A percentile compares a stretch with the other conserved stretches of the same genome.
Evolutionary conservation across 2,888 invertebrate genomes (phyloP).

Genomic region (Cantharis nigra): DNA sequence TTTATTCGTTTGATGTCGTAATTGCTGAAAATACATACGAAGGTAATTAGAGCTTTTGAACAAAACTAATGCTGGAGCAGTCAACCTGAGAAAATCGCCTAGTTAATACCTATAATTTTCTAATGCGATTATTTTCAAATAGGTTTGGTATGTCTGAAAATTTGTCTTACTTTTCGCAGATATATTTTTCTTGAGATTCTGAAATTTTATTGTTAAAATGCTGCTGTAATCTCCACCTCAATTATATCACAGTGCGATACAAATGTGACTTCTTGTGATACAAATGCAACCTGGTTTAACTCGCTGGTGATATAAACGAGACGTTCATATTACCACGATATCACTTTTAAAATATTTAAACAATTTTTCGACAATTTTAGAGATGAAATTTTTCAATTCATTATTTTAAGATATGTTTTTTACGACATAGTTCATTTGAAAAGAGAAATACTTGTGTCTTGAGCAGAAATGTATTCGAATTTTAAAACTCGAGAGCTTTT

Average conservation of each 20-base stretch:
- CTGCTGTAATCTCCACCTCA: no score
- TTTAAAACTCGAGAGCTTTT: conserved; percentile 10
- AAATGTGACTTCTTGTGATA: no score
- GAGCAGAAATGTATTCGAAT: conserved; percentile 10
- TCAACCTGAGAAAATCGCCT: not conserved
- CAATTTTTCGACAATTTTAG: not conserved
- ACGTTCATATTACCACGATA: no score
- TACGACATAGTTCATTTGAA: conserved; percentile 3
- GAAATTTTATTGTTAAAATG: no score
- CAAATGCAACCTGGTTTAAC: no score
- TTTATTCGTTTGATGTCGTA: not conserved
- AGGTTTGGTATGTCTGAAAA: not conserved
- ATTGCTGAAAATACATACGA: not conserved
- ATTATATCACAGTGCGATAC: no score
- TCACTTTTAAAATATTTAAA: no score
- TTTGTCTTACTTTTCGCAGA: not conserved
- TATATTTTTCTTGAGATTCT: no score
- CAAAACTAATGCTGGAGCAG: not conserved
- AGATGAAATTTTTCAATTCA: not conserved
- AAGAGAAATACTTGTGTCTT: conserved; percentile 13
- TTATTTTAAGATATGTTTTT: not conserved
- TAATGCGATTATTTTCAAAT: not conserved
- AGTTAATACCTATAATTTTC: not conserved
- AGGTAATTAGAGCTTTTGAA: not conserved
- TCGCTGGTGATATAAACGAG: no score